Conservation (phyloP, 2,888 invertebrate genomes). For the Formica aserva region DNA sequence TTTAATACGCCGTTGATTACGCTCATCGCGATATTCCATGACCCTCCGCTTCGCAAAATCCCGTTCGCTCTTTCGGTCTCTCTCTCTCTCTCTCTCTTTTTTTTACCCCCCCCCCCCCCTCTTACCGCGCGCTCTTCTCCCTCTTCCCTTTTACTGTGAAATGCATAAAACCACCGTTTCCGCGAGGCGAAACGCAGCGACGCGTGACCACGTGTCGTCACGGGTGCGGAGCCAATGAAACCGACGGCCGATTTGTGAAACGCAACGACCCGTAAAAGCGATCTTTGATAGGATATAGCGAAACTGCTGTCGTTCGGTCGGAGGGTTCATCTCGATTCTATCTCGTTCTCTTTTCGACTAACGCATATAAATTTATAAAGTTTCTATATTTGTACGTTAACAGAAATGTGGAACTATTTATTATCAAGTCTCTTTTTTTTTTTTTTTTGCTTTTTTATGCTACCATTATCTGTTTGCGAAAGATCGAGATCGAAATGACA, state of each 20-base stretch:
- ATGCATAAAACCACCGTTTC: conserved; percentile 60
- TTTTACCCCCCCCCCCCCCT: background rate
- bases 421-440: background rate
- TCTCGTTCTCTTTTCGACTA: conserved; percentile 17
- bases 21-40: conserved; percentile 73
- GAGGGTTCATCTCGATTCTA: conserved; percentile 33
- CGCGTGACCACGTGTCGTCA: conserved; percentile 63
- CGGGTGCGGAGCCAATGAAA: conserved; percentile 70
- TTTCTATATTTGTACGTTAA: background rate
- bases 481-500: background rate
- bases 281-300: conserved; percentile 69
- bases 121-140: background rate
- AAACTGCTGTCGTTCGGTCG: conserved; percentile 50
- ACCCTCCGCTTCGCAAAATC: conserved; percentile 50
- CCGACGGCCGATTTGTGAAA: conserved; percentile 76
- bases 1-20: conserved; percentile 72
- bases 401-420: background rate
- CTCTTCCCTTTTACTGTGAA: conserved; percentile 36
- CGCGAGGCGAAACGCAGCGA: conserved; percentile 52
- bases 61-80: conserved; percentile 11
- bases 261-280: conserved; percentile 75
- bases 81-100: conserved; percentile 17
- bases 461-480: background rate
- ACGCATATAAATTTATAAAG: conserved; percentile 5
- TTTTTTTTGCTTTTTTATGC: background rate